Base-by-base conservation (phyloP, 1,140 invertebrate species). In the Drosophila ogumai region DNA sequence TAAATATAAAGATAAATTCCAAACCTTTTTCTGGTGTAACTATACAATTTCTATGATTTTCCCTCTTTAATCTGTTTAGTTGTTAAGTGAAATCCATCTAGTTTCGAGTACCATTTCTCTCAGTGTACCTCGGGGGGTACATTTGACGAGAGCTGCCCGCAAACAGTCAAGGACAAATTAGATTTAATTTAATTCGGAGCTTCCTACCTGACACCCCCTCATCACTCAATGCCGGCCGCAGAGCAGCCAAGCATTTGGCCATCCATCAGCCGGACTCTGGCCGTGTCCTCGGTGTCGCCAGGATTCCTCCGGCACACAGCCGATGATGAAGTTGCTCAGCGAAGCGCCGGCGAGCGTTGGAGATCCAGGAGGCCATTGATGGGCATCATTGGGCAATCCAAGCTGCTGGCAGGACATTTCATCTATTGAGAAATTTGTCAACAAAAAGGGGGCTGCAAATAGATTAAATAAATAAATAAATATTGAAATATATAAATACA, bases 341-440 rank as follows among this genome's bases (percentile, higher is more conserved):
- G 17, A 69, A 78, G 79, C 77, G 72, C 71, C 72, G 47, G 66
- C 58, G 34, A 50, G 22, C 66, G 43, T 50, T 59, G 69, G 38
- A 36, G 36, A 59, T 58, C 36, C 64, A 49, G 40, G 55, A 32
- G 49, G 28, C 43, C 84, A 82, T 82, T 74, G 76, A 84, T 77
- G 81, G 44, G 40, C 56, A 59, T 50, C 59, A 59, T 31, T 49
- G 19, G 60, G 61, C 38, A 31, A 47, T 58, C 66, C 43, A 52
- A 46, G 47, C 64, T 59, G 66, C 64, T 52, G 71, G 54, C 79
- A 77, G 85, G 67, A 90, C 78, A 88, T 90, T 88, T 84, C 84
- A 88, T 88, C 90, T 88, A 88, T 88, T 88, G 81, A 90, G 88
- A 81, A 88, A 90, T 88, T 88, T 88, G 84, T 90, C 2, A 22